Base-by-base conservation (phyloP, 2,888 invertebrate genomes). In the Tenthredo mesomela region DNA sequence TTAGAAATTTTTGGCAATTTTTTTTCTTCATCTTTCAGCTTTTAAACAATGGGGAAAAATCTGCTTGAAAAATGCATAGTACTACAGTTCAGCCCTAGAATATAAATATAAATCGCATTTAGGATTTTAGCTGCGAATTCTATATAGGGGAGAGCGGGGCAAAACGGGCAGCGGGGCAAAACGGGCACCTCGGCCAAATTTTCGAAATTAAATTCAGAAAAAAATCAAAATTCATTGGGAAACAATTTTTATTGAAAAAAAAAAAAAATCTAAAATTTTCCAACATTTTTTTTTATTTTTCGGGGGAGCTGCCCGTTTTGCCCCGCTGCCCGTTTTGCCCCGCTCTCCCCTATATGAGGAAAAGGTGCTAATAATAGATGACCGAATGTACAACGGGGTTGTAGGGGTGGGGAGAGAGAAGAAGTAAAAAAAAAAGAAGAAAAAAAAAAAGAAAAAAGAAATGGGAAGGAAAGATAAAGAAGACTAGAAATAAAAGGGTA, bases 351-450 rank as follows among this genome's bases (percentile, higher is more conserved):
- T 88, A 88, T 87, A 88, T 88, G 88, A 87, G 88, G 87, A 89
- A 89, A 87, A 88, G 88, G 86, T 61, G 88, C 89, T 89, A 89
- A 90, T 89, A 89, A 89, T 89, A 88, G 89, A 88, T 88, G 89
- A 88, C 87, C 89, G 86, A 88, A 88, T 88, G 89, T 86, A 88
- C 15, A 43, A 47, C 86, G 87, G 86, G 86, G 87, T 85, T 67
- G 82, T 84, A 84, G 83, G 84, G 87, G 75, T 82, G 85, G 75
- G 86, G 58, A 77, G 84, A 84, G 86, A 67, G 80, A 86, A 80
- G 86, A 67, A 85, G 83, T n/a, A n/a, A n/a, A n/a, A n/a, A n/a
- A 78, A 15, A 40, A 58, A 50, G 50, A 78, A 54, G 70, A 25
- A 43, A 50, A n/a, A n/a, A n/a, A 1, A 71, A 87, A 85, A 78